Conservation (phyloP, 1,140 invertebrate genomes). For the Delia radicum region DNA sequence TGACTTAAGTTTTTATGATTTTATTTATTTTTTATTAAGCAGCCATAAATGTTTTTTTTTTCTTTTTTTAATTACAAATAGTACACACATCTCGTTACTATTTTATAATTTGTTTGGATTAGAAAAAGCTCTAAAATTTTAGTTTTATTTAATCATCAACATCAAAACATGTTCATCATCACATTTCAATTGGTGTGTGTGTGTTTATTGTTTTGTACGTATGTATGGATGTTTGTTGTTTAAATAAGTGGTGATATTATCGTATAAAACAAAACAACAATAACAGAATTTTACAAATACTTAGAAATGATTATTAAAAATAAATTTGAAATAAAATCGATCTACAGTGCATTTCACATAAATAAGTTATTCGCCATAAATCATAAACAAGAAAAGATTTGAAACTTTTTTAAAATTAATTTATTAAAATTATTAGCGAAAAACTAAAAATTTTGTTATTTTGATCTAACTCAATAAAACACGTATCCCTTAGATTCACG, state of each 20-base stretch:
- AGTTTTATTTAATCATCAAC: neutral
- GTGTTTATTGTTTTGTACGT: neutral
- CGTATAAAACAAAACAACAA: neutral
- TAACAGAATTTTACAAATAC: neutral
- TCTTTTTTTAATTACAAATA: neutral
- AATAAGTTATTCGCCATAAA: too few species aligned
- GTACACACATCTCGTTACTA: neutral
- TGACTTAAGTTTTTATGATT: neutral
- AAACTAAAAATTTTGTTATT: too few species aligned
- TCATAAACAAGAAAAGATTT: too few species aligned
- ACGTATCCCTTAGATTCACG: too few species aligned
- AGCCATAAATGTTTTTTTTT: neutral
- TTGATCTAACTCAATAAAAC: too few species aligned
- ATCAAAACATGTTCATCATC: neutral
- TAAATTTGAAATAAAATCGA: too few species aligned
- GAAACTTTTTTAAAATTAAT: too few species aligned
- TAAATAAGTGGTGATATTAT: neutral
- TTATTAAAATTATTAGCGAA: too few species aligned
- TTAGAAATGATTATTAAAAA: too few species aligned
- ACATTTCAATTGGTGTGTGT: neutral
- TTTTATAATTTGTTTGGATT: too few species aligned
- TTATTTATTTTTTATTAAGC: conserved; percentile 2
- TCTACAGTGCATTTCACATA: too few species aligned
- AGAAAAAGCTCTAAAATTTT: too few species aligned
- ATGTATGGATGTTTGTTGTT: neutral